phyloP scores from a whole-genome alignment of 2,888 invertebrate species.

The Pilophorus perplexus region DNA sequence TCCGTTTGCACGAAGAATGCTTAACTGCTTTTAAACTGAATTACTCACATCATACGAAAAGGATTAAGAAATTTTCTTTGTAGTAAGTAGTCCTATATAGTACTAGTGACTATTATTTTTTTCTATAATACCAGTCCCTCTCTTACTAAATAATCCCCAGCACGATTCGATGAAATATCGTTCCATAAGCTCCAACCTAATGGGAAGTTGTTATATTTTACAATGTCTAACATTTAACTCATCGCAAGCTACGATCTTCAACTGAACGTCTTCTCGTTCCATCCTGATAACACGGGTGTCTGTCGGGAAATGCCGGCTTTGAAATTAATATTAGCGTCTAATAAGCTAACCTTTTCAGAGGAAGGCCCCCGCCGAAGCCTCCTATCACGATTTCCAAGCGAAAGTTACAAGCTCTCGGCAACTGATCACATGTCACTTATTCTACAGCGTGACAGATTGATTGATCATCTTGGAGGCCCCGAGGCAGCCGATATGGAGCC shows the following conservation, averaged over 20 bases:
- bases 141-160: too few species aligned
- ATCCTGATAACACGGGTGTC: slow-evolving; percentile 26
- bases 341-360: slow-evolving; percentile 21
- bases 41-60: too few species aligned
- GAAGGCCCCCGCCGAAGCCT: slow-evolving; percentile 7
- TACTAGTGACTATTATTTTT: too few species aligned
- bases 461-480: slow-evolving; percentile 16
- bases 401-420: slow-evolving; percentile 38
- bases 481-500: slow-evolving; percentile 8
- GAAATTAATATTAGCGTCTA: slow-evolving; percentile 27
- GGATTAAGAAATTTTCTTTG: too few species aligned
- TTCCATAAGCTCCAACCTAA: too few species aligned
- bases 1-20: too few species aligned
- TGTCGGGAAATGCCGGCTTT: slow-evolving; percentile 24
- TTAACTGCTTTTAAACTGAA: too few species aligned
- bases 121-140: too few species aligned
- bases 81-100: too few species aligned
- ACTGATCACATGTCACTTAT: slow-evolving; percentile 24
- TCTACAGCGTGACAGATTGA: slow-evolving; percentile 19
- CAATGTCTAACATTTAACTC: too few species aligned
- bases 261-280: slow-evolving; percentile 7
- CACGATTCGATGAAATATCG: too few species aligned
- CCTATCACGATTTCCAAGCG: slow-evolving; percentile 27
- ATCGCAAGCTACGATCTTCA: not conserved
- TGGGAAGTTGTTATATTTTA: too few species aligned